These are phyloP conservation scores for Diphyllodes magnificus DNA, from an alignment of 2,113 vertebrate genomes.

Conservation along the genomic window DNA sequence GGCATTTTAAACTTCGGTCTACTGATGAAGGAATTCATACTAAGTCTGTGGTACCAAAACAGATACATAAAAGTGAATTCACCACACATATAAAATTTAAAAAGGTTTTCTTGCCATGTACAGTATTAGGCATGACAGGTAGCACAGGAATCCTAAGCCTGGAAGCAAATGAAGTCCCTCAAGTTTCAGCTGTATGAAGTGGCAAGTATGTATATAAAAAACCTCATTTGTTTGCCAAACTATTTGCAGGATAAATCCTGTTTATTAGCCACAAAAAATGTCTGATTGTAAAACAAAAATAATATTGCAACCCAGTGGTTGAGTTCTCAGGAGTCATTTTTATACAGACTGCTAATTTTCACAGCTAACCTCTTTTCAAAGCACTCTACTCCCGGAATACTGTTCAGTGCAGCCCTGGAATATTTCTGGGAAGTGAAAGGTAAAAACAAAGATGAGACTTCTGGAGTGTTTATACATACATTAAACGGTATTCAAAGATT, in stretches of 20 bases:
- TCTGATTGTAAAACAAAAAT: background rate
- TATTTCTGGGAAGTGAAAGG: background rate
- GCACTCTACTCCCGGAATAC: background rate
- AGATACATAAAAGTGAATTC: background rate
- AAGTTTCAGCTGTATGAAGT: background rate
- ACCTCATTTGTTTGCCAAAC: background rate
- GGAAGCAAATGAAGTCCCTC: background rate
- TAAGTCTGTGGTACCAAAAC: background rate
- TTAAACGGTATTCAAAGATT: background rate
- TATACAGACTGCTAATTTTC: background rate
- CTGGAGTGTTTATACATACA: background rate
- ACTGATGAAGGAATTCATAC: background rate
- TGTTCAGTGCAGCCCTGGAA: background rate
- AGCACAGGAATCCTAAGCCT: background rate
- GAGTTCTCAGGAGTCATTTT: background rate
- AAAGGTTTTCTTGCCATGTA: background rate
- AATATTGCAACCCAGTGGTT: background rate
- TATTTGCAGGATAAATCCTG: background rate
- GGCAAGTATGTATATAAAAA: background rate
- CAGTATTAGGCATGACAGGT: background rate
- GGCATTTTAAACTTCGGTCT: background rate
- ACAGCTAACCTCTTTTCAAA: background rate
- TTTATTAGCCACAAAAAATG: background rate
- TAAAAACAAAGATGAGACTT: background rate
- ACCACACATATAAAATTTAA: background rate